Evolutionary conservation across 2,888 invertebrate species (phyloP).

Genomic region (Heteromurus nitidus): DNA sequence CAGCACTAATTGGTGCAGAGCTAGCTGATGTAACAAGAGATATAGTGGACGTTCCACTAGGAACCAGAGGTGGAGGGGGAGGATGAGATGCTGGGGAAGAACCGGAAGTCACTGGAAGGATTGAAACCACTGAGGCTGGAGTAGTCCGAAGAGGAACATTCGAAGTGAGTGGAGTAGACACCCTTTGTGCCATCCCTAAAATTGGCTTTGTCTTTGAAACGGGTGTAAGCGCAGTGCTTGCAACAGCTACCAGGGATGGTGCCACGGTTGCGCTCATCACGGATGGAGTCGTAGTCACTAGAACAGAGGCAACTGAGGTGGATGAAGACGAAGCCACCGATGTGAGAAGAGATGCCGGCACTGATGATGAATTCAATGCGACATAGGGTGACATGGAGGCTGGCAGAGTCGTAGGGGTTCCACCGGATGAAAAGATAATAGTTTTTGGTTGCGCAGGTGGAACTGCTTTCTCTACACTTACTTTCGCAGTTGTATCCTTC

Average conservation of each 20-base stretch:
- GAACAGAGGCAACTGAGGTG: too few species aligned
- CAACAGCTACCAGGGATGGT: neutral
- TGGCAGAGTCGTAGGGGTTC: neutral
- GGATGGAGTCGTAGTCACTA: neutral
- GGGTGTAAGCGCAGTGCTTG: neutral
- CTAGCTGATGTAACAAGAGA: neutral
- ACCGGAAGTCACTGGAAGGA: constrained; percentile 4
- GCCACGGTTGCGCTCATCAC: neutral
- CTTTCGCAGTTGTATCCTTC: neutral
- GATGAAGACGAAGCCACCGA: too few species aligned
- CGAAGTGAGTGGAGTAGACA: neutral
- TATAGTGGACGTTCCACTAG: constrained; percentile 28
- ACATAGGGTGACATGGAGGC: neutral
- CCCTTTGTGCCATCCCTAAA: neutral
- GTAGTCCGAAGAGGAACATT: too few species aligned
- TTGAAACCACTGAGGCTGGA: neutral
- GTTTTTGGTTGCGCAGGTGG: neutral
- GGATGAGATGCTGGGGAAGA: constrained; percentile 9
- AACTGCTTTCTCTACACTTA: too few species aligned
- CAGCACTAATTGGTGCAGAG: neutral
- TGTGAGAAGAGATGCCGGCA: too few species aligned
- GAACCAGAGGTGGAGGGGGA: constrained; percentile 24
- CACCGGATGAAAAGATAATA: neutral
- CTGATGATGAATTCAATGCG: too few species aligned
- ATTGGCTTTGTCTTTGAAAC: neutral